A percentile compares a stretch with the other conserved stretches of the same genome.
phyloP scores from a whole-genome alignment of 2,113 vertebrate genomes.

The Calonectris borealis region DNA sequence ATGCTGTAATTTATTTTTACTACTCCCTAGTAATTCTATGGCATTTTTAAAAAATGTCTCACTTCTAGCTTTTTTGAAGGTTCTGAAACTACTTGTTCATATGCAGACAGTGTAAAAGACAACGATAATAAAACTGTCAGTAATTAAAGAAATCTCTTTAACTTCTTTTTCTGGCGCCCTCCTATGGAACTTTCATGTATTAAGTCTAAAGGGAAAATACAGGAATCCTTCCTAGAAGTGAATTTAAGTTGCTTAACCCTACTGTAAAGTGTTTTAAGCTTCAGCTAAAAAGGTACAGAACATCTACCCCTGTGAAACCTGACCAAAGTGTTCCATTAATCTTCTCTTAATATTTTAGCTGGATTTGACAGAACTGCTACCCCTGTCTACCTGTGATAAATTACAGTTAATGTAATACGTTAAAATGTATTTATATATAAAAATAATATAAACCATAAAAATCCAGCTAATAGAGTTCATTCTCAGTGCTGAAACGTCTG shows the following conservation, averaged over 20 bases:
- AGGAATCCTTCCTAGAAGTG: not conserved
- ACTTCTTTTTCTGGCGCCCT: not conserved
- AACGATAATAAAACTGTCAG: slow-evolving; percentile 39
- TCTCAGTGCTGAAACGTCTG: not conserved
- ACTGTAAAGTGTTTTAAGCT: not conserved
- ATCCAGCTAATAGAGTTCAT: not conserved
- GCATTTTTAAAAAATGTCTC: slow-evolving; percentile 55
- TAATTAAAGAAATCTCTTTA: not conserved
- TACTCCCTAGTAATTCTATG: slow-evolving; percentile 41
- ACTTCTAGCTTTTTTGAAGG: slow-evolving; percentile 40
- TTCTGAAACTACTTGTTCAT: slow-evolving; percentile 28
- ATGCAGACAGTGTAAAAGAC: slow-evolving; percentile 44
- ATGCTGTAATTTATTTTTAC: slow-evolving; percentile 71
- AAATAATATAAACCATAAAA: not conserved
- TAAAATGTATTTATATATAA: not conserved
- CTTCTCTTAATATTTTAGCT: not conserved
- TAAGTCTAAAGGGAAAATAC: not conserved
- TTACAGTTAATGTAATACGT: not conserved
- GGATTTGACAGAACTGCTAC: not conserved
- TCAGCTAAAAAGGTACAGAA: not conserved
- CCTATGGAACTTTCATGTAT: not conserved
- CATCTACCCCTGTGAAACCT: not conserved
- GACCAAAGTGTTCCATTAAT: not conserved
- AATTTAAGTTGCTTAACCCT: not conserved
- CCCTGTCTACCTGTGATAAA: not conserved